These are phyloP conservation scores for Alectoris magna DNA, from an alignment of 2,797 vertebrate species.

Conservation along the genomic window DNA sequence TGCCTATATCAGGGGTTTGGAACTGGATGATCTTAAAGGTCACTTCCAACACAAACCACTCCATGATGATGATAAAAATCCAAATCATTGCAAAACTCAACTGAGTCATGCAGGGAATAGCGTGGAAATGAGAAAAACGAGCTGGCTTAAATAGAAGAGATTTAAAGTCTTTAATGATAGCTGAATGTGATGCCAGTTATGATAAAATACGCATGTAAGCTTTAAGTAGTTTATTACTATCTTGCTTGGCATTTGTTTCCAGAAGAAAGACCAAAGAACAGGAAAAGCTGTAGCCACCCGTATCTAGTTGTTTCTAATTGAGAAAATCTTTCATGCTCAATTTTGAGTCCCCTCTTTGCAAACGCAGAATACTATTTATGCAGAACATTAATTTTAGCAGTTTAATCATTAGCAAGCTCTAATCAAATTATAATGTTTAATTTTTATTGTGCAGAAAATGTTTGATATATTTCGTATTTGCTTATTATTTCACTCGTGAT, in stretches of 20 bases:
- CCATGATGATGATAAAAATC: background rate
- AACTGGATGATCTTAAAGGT: too few relatives aligned
- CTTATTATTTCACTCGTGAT: background rate
- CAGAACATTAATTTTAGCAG: conserved; percentile 10
- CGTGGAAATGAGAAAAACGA: background rate
- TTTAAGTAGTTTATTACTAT: background rate
- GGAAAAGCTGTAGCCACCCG: background rate
- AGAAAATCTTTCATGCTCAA: background rate
- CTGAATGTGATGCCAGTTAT: background rate
- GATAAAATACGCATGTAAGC: background rate
- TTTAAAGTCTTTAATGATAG: background rate
- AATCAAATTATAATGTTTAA: conserved; percentile 17
- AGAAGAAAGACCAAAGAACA: conserved; percentile 1
- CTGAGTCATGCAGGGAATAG: background rate
- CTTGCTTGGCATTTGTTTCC: background rate
- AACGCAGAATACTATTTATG: background rate
- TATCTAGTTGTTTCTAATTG: background rate
- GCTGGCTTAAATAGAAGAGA: background rate
- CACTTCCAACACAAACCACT: too few relatives aligned
- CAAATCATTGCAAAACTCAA: background rate
- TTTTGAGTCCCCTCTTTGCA: conserved; percentile 4
- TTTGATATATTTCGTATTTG: background rate
- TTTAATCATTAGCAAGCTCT: conserved; percentile 14
- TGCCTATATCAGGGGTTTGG: too few relatives aligned
- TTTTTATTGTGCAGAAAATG: conserved; percentile 28